Percentiles rank a stretch among this genome's conserved stretches.
These are phyloP conservation scores for Rhyacophila brunnea DNA, from an alignment of 1,140 invertebrate genomes.

Conservation along the genomic window DNA sequence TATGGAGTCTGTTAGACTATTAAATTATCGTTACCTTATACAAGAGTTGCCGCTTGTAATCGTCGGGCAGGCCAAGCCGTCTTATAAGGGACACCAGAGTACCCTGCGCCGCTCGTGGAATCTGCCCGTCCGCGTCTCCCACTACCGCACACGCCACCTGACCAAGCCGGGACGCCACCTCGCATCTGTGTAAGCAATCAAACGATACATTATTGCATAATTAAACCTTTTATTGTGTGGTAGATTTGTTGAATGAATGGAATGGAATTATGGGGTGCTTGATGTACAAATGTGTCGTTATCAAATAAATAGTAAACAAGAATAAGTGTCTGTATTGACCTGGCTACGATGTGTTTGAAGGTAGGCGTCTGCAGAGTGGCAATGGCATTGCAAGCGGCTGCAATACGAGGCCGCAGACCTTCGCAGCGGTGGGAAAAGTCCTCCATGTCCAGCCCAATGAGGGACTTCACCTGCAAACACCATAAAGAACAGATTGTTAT, in stretches of 20 bases:
- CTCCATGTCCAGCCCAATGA: constrained; percentile 39
- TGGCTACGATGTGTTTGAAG: constrained; percentile 29
- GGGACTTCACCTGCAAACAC: constrained; percentile 43
- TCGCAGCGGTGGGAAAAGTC: constrained; percentile 37
- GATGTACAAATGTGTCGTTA: no score
- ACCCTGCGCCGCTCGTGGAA: constrained; percentile 7
- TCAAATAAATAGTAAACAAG: no score
- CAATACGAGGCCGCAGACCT: constrained; percentile 37
- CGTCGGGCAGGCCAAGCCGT: constrained; percentile 27
- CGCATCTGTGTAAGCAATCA: constrained; percentile 26
- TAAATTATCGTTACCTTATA: no score
- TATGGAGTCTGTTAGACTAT: no score
- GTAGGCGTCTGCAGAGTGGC: constrained; percentile 28
- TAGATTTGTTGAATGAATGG: no score
- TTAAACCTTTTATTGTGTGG: no score
- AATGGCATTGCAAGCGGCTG: constrained; percentile 40
- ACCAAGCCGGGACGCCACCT: constrained; percentile 25
- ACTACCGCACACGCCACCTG: constrained; percentile 27
- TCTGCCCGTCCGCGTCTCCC: constrained; percentile 7
- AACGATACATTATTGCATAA: no score
- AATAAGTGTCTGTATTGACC: no score
- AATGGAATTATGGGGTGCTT: no score
- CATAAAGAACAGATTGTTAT: no score
- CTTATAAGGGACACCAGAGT: constrained; percentile 22
- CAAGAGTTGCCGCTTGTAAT: constrained; percentile 28